Percentiles rank a stretch among this genome's conserved stretches.
phyloP scores from a whole-genome alignment of 1,140 invertebrate genomes.

The Berghia stephanieae region DNA sequence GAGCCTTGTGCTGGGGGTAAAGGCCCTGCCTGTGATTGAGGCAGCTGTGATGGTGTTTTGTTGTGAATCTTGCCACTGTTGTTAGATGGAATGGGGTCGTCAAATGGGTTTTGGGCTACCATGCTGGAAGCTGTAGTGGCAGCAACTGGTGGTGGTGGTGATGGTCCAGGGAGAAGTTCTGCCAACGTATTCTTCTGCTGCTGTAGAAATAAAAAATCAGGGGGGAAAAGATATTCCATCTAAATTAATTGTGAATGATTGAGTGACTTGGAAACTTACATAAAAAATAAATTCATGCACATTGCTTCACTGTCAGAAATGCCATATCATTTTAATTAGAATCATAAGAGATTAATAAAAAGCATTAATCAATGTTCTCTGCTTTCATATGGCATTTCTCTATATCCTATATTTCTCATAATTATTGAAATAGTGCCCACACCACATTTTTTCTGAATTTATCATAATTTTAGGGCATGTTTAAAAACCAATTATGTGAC shows the following conservation, averaged over 20 bases:
- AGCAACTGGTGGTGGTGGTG: conserved; percentile 35
- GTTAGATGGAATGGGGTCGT: conserved; percentile 75
- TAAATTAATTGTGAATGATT: not conserved
- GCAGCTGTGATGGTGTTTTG: conserved; percentile 58
- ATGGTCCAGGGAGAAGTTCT: conserved; percentile 45
- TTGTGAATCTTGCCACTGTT: conserved; percentile 51
- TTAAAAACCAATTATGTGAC: no score
- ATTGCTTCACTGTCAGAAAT: no score
- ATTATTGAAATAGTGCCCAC: no score
- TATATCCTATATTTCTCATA: no score
- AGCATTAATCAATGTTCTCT: no score
- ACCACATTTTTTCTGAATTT: no score
- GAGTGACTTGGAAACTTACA: not conserved
- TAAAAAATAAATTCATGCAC: no score
- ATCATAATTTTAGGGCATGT: no score
- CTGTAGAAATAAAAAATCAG: conserved; percentile 13
- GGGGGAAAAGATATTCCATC: not conserved
- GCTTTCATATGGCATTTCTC: no score
- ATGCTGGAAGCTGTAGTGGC: conserved; percentile 71
- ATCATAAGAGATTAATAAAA: no score
- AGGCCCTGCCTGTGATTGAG: conserved; percentile 69
- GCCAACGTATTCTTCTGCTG: conserved; percentile 39
- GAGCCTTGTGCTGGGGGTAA: conserved; percentile 71
- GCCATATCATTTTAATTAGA: no score
- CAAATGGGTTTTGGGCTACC: conserved; percentile 93